Conservation (phyloP, 2,888 invertebrate species). For the Cosmia pyralina region DNA sequence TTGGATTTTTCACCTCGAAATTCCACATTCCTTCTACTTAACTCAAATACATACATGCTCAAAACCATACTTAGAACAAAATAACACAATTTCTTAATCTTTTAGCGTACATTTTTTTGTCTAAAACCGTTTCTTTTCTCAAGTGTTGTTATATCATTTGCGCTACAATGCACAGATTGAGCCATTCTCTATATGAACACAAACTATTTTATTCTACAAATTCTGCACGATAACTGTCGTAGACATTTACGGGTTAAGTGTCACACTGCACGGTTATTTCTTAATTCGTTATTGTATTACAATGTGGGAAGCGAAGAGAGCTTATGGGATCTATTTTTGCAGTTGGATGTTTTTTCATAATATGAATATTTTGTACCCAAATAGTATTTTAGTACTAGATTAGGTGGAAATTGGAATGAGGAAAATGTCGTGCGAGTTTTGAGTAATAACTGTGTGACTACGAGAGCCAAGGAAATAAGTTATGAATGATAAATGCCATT, state of each 20-base stretch:
- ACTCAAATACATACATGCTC: background rate
- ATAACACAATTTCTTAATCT: background rate
- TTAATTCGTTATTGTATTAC: background rate
- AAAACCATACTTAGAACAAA: background rate
- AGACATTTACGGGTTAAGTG: conserved; percentile 32
- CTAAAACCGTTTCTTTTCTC: background rate
- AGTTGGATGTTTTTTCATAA: background rate
- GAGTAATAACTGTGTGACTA: too few species aligned
- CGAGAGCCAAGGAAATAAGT: too few species aligned
- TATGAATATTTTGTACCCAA: background rate
- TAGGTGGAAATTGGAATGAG: background rate
- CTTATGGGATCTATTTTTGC: background rate
- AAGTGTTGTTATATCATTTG: conserved; percentile 21
- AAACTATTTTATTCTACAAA: conserved; percentile 23
- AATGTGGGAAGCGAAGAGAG: background rate
- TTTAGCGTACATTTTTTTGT: background rate
- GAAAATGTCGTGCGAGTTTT: background rate
- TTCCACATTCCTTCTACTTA: too few species aligned
- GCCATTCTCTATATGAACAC: background rate
- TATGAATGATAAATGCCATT: too few species aligned
- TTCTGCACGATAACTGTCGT: conserved; percentile 17
- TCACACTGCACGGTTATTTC: conserved; percentile 4
- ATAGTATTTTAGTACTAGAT: background rate
- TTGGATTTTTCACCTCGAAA: too few species aligned
- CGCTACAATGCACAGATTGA: conserved; percentile 1